A percentile compares a stretch with the other conserved stretches of the same genome.
Conservation (phyloP, 2,113 vertebrate species). For the Ranitomeya imitator region DNA sequence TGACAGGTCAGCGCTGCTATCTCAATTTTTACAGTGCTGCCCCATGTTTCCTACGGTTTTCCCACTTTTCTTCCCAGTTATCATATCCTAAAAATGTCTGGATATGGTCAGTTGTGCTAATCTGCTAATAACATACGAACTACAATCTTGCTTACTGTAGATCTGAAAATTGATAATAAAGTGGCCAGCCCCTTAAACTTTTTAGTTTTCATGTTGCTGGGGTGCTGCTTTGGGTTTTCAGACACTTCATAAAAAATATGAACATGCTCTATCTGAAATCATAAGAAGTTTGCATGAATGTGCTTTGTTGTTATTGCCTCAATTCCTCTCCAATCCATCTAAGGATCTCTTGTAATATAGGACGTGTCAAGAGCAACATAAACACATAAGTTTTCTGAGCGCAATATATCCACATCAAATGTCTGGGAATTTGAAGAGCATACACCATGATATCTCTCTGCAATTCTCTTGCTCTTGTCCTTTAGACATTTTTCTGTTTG, state of each 20-base stretch:
- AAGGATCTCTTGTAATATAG: conserved; percentile 36
- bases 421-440: conserved; percentile 46
- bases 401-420: conserved; percentile 40
- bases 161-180: too few relatives aligned
- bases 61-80: too few relatives aligned
- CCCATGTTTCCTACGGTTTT: too few relatives aligned
- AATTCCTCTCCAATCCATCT: conserved; percentile 33
- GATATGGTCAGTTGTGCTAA: too few relatives aligned
- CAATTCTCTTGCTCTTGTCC: conserved; percentile 31
- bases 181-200: background rate
- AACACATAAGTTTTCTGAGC: conserved; percentile 43
- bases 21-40: too few relatives aligned
- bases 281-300: conserved; percentile 18
- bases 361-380: conserved; percentile 38
- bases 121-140: too few relatives aligned
- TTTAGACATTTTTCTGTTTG: conserved; percentile 53
- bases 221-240: background rate
- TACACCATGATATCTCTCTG: conserved; percentile 39
- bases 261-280: background rate
- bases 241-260: conserved; percentile 22
- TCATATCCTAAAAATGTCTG: too few relatives aligned
- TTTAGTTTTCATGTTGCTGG: background rate
- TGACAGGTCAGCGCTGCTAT: too few relatives aligned
- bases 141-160: too few relatives aligned
- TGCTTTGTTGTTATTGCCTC: background rate